Evolutionary conservation across 2,888 invertebrate genomes (phyloP), one percentile per base, ranked within the genome.

Genomic region (Lingula anatina): DNA sequence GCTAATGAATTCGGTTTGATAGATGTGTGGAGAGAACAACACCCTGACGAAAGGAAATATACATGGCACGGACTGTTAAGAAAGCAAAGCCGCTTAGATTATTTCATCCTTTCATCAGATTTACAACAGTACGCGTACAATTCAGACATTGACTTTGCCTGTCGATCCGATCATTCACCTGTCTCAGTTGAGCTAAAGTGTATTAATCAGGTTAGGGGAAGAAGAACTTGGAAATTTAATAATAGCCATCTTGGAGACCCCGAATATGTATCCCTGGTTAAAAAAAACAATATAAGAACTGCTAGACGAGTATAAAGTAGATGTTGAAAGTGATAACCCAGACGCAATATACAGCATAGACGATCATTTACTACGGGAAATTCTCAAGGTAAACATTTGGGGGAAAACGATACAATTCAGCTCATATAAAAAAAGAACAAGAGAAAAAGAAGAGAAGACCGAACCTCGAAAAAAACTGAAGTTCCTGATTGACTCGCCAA

Each of bases 91-190:
- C 20, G 46, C 4, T 28, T 47, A 20, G 39, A 40, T 24, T 47
- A 47, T 47, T 47, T 47, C 28, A 21, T 47, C 5, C 28, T 47
- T 12, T 40, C 47, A 23, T 47, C 47, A 23, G 47, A 47, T 40
- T 21, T 28, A 28, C 40, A 40, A n/a, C 23, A 27, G 7, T 15
- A 27, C 27, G 28, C 39, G 24, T 20, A 20, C 23, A 39, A 15
- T 18, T 9, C 18, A 39, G 20, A 20, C 12, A 39, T 46, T 3
- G 39, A 46, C 1, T 28, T 7, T 7, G 26, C 21, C 15, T 47
- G 40, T 28, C 39, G 31, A 40, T 47, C 47, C 1, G 47, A 47
- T 39, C 40, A 47, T 27, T 40, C 28, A 20, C 39, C 47, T 23
- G 23, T 47, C 31, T 2, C 2, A 40, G 23, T 47, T 21, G 31